Evolutionary conservation across 2,888 invertebrate genomes (phyloP), one percentile per base, ranked within the genome.

Genomic region (Diadromus collaris): DNA sequence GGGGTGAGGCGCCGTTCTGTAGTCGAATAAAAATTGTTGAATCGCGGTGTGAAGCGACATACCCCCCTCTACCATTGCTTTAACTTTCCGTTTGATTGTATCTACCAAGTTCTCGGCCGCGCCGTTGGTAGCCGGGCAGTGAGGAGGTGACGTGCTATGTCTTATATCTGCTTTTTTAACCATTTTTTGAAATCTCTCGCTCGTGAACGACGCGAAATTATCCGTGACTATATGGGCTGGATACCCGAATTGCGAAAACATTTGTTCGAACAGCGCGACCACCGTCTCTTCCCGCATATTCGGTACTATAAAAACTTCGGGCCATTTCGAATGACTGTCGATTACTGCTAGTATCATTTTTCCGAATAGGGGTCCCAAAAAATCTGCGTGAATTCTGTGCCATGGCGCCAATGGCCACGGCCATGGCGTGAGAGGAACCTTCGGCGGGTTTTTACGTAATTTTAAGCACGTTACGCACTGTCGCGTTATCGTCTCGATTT

Each of bases 61-160:
- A 3, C 68, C 60, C 2, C 44, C n/a, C 38, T 61, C 38, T 0
- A 78, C 9, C 24, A 76, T 64, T 69, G 74, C 70, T 41, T 74
- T 78, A 3, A 82, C 41, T n/a, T 77, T 73, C 6, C 60, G 78
- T 65, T 83, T 82, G 27, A 83, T 82, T 2, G 78, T 76, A 41
- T 69, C 77, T 3, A 83, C 83, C 1, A 70, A 24, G 29, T 83
- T 84, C 60, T 83, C 44, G 4, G 24, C 82, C 67, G n/a, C n/a
- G n/a, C n/a, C n/a, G n/a, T n/a, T n/a, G n/a, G n/a, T n/a, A n/a
- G n/a, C n/a, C 9, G 83, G 82, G 58, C 81, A 81, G 56, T 75
- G 74, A 5, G 81, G 81, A n/a, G 83, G 78, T 13, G 82, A 48
- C 0, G 21, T 54, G 1, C 68, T 65, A 24, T 83, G 82, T 48